phyloP scores from a whole-genome alignment of 1,140 invertebrate species.

The Rhyacophila brunnea region DNA sequence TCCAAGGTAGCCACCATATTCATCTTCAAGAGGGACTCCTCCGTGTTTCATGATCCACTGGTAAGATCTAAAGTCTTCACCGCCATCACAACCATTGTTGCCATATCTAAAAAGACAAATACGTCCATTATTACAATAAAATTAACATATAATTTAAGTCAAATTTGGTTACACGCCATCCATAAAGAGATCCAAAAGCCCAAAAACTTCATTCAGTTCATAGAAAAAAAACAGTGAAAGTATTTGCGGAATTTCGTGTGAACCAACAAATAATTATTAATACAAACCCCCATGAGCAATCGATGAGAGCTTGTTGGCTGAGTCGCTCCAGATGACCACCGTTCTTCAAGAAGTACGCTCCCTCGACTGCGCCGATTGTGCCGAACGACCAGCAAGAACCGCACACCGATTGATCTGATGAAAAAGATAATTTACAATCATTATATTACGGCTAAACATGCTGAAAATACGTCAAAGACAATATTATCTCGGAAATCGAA shows the following conservation, averaged over 20 bases:
- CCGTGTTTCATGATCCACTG: slow-evolving; percentile 91
- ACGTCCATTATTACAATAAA: no score
- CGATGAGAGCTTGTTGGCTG: slow-evolving; percentile 89
- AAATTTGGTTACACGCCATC: no score
- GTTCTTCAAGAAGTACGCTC: slow-evolving; percentile 84
- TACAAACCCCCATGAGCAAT: slow-evolving; percentile 87
- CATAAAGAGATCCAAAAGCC: no score
- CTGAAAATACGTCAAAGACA: no score
- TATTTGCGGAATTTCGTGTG: no score
- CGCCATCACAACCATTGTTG: slow-evolving; percentile 96
- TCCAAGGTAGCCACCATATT: slow-evolving; percentile 87
- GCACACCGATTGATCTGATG: slow-evolving; percentile 88
- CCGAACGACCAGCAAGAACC: slow-evolving; percentile 97
- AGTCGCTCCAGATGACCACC: slow-evolving; percentile 76
- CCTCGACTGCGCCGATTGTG: slow-evolving; percentile 90
- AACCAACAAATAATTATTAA: no score
- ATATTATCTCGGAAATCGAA: no score
- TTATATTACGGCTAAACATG: neutral
- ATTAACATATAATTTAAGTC: no score
- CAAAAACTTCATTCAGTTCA: neutral
- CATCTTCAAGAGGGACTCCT: slow-evolving; percentile 84
- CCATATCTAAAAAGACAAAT: slow-evolving; percentile 59
- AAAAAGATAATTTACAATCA: neutral
- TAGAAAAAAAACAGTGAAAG: no score
- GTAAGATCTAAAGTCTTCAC: slow-evolving; percentile 89